Evolutionary conservation across 2,888 invertebrate genomes (phyloP), one percentile per base, ranked within the genome.

Genomic region (Ligdia adustata): DNA sequence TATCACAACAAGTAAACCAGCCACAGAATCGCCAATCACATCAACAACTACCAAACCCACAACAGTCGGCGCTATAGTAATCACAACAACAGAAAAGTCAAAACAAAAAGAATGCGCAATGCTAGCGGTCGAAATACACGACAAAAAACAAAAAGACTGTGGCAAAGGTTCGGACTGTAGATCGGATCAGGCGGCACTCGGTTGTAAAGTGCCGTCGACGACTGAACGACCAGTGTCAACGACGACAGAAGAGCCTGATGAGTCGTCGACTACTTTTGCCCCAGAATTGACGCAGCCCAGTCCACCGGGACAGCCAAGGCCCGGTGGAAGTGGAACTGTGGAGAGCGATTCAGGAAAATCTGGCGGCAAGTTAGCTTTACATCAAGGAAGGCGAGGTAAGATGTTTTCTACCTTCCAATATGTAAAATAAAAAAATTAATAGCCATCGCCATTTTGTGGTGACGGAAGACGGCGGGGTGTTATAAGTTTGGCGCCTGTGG

Each of bases 301-400:
- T 2, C 62, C 70, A 0, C 70, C 71, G 0, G 66, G 68, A 0
- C 3, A 32, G 1, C 40, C 50, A 3, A 33, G 11, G 11, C 28
- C 29, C 27, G 28, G 33, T 18, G 37, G 7, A 38, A 43, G 20
- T 0, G 22, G 33, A n/a, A n/a, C n/a, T 0, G 16, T 59, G 0
- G 49, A 48, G 6, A 22, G 32, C 1, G 29, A 48, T n/a, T 28
- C 53, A 0, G 42, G 45, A 0, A 60, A 56, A 6, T 47, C 55
- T 3, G 74, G 73, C 0, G 74, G 74, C 0, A 75, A 75, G 29
- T 31, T 73, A 0, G 60, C 57, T 1, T n/a, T 66, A 0, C 57
- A 52, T 7, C 64, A 70, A 5, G 72, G 69, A 0, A 60, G 57
- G 6, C 62, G 49, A 27, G 62, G 74, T 74, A 43, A 55, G 62